Base-by-base conservation (phyloP, 2,888 invertebrate species). In the Elegia similella region DNA sequence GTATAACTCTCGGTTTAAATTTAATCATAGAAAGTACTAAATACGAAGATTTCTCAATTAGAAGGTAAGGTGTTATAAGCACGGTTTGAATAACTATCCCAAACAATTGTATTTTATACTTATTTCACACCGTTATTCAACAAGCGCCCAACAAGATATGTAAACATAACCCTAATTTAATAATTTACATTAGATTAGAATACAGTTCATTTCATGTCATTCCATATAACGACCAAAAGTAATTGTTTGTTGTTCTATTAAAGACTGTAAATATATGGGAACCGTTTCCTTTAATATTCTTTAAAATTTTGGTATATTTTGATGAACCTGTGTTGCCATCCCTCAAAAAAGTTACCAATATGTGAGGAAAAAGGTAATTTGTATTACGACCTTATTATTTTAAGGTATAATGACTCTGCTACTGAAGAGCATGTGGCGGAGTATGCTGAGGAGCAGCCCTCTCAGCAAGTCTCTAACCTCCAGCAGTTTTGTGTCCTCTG, bases 371-470 rank as follows among this genome's bases (percentile, higher is more conserved):
- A 38, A 38, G n/a, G n/a, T n/a, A n/a, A n/a, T n/a, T n/a, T n/a
- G n/a, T n/a, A n/a, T n/a, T n/a, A n/a, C n/a, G n/a, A n/a, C n/a
- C n/a, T n/a, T n/a, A n/a, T n/a, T n/a, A n/a, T n/a, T 69, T 73
- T 2, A 72, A 81, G 80, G 58, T 13, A 73, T 59, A 15, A 85
- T 85, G 84, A 72, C 81, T 6, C 60, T 82, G 50, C 62, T 84
- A 16, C 61, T 84, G 47, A 81, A 80, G 64, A 79, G 68, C 44
- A 65, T 81, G 57, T 84, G 84, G 84, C 70, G 78, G 13, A 76
- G 68, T 59, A 70, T 82, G 16, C 66, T 81, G 56, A 72, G 70
- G 17, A 72, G 74, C n/a, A 66, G 64, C 52, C 62, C 75, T 0
- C 67, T 84, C 38, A 73, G 68, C 58, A 71, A 72, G 30, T 68